Conservation (phyloP, 2,888 invertebrate genomes). For the Orthosia gracilis region DNA sequence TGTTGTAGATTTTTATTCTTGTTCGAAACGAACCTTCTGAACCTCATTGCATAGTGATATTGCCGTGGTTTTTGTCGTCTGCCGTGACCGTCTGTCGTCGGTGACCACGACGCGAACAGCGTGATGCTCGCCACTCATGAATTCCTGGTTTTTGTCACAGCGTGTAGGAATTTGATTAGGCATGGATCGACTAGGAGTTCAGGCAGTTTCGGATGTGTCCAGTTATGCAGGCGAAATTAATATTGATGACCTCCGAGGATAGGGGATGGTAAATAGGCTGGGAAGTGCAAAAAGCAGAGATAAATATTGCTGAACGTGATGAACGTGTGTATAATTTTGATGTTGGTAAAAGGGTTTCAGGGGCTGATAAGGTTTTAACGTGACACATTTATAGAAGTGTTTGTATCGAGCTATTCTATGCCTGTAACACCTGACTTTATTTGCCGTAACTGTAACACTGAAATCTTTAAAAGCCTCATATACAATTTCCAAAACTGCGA, state of each 20-base stretch:
- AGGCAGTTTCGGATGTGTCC: slow-evolving; percentile 20
- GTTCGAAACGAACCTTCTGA: slow-evolving; percentile 29
- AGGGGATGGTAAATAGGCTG: slow-evolving; percentile 21
- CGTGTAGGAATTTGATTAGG: slow-evolving; percentile 62
- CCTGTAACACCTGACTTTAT: not conserved
- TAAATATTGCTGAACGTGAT: slow-evolving; percentile 25
- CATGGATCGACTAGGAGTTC: slow-evolving; percentile 27
- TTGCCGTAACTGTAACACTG: not conserved
- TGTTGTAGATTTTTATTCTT: not conserved
- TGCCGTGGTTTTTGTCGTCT: slow-evolving; percentile 51
- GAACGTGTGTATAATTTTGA: slow-evolving; percentile 15
- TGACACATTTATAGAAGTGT: not conserved
- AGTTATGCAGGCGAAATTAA: slow-evolving; percentile 35
- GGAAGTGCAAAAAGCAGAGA: not conserved
- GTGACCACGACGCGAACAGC: slow-evolving; percentile 65
- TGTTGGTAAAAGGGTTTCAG: not conserved
- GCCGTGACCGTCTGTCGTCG: slow-evolving; percentile 59
- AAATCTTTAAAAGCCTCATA: not conserved
- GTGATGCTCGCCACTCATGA: slow-evolving; percentile 70
- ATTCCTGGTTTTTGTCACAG: slow-evolving; percentile 56
- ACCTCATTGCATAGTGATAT: not conserved
- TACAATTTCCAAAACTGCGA: not conserved
- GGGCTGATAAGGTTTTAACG: not conserved
- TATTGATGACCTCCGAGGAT: slow-evolving; percentile 37
- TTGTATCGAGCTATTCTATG: not conserved